Evolutionary conservation across 2,113 vertebrate genomes (phyloP).

Genomic region (Lepidothrix coronata): DNA sequence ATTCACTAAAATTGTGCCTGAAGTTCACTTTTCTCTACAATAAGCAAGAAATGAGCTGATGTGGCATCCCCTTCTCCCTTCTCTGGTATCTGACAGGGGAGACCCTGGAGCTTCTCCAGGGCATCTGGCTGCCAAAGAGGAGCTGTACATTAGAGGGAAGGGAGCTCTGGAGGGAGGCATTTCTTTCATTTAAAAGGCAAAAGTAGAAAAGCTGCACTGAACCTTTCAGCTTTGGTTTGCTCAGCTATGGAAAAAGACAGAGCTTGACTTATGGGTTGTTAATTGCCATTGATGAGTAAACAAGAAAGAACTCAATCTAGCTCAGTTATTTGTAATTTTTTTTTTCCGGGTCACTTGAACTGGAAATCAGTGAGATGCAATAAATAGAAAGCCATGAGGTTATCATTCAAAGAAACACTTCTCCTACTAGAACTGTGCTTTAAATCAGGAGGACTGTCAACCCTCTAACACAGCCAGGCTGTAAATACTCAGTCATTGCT

Average conservation of each 20-base stretch:
- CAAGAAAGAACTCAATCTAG: not conserved
- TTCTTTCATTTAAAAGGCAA: not conserved
- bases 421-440: not conserved
- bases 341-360: not conserved
- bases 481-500: constrained; percentile 1
- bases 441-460: constrained; percentile 33
- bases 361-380: not conserved
- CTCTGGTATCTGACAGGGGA: not conserved
- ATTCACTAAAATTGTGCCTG: not conserved
- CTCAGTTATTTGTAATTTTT: not conserved
- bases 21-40: not conserved
- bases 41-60: not conserved
- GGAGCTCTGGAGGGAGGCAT: not conserved
- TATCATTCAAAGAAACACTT: not conserved
- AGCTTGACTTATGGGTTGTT: not conserved
- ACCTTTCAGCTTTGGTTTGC: not conserved
- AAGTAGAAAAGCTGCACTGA: not conserved
- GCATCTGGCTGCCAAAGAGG: not conserved
- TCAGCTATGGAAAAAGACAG: not conserved
- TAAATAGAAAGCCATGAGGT: not conserved
- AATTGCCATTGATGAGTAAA: not conserved
- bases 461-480: not conserved
- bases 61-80: not conserved
- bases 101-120: not conserved
- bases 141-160: not conserved